Percentiles rank a stretch among this genome's conserved stretches.
Evolutionary conservation across 2,888 invertebrate genomes (phyloP).

Genomic region (Hypercompe scribonia): DNA sequence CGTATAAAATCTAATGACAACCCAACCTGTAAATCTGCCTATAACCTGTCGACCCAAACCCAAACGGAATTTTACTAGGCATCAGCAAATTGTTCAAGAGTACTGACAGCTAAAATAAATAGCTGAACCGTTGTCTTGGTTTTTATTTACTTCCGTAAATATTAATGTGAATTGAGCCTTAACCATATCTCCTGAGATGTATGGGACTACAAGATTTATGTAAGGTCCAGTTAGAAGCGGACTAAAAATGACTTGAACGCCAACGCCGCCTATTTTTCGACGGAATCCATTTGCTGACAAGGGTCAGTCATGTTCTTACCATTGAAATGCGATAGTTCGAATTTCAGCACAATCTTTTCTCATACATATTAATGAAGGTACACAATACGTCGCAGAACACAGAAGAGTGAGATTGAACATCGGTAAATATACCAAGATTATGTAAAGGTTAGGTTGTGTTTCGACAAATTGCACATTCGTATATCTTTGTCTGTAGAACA

Average conservation of each 20-base stretch:
- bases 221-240: slow-evolving; percentile 62
- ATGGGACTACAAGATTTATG: slow-evolving; percentile 74
- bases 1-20: neutral
- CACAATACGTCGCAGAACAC: slow-evolving; percentile 50
- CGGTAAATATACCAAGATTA: slow-evolving; percentile 57
- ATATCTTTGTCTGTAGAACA: slow-evolving; percentile 24
- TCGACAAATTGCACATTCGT: slow-evolving; percentile 29
- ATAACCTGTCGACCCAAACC: neutral
- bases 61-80: neutral
- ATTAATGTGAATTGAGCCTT: slow-evolving; percentile 65
- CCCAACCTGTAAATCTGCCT: slow-evolving; percentile 27
- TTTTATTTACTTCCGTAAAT: slow-evolving; percentile 68
- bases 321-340: slow-evolving; percentile 58
- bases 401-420: slow-evolving; percentile 56
- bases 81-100: neutral
- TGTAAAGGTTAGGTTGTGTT: slow-evolving; percentile 27
- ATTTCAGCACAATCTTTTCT: slow-evolving; percentile 64
- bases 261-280: slow-evolving; percentile 69
- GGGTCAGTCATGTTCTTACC: slow-evolving; percentile 73
- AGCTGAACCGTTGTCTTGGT: slow-evolving; percentile 47
- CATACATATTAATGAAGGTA: slow-evolving; percentile 72
- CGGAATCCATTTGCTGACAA: slow-evolving; percentile 74
- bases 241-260: slow-evolving; percentile 69
- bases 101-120: slow-evolving; percentile 48
- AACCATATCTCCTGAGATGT: slow-evolving; percentile 66